Percentiles rank a stretch among this genome's conserved stretches.
phyloP scores from a whole-genome alignment of 2,888 invertebrate genomes.

The Eueremaeus valkanovi region DNA sequence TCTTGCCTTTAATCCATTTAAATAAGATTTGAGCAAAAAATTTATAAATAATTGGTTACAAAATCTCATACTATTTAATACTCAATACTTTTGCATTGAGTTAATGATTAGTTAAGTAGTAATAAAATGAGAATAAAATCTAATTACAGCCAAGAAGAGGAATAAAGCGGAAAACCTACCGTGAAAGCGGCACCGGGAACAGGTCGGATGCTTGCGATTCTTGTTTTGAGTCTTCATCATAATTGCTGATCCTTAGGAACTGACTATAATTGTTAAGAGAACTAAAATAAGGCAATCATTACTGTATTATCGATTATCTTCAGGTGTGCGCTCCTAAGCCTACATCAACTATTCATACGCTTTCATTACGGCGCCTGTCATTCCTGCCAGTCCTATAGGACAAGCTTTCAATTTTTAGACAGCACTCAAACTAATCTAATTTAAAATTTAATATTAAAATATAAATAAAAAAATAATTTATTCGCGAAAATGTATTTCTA shows the following conservation, averaged over 20 bases:
- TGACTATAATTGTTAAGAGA: constrained; percentile 15
- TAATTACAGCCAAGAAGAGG: too few species aligned
- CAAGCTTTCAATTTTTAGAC: neutral
- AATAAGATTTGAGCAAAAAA: neutral
- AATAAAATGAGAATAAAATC: too few species aligned
- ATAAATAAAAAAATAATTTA: too few species aligned
- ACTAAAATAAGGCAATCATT: constrained; percentile 28
- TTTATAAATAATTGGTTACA: neutral
- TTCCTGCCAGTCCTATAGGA: neutral
- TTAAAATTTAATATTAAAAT: neutral
- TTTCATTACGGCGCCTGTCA: constrained; percentile 24
- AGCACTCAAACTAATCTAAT: neutral
- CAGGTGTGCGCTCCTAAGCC: neutral
- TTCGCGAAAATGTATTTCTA: too few species aligned
- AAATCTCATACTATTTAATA: too few species aligned
- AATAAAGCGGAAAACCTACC: constrained; percentile 6
- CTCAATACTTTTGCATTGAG: too few species aligned
- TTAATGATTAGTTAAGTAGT: too few species aligned
- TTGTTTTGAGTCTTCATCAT: constrained; percentile 41
- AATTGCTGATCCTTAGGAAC: neutral
- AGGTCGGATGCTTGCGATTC: constrained; percentile 39
- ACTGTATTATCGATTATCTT: constrained; percentile 30
- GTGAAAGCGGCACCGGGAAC: constrained; percentile 39
- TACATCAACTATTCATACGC: neutral
- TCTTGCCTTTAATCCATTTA: constrained; percentile 1